phyloP scores from a whole-genome alignment of 2,113 vertebrate species.

The Albula goreensis region DNA sequence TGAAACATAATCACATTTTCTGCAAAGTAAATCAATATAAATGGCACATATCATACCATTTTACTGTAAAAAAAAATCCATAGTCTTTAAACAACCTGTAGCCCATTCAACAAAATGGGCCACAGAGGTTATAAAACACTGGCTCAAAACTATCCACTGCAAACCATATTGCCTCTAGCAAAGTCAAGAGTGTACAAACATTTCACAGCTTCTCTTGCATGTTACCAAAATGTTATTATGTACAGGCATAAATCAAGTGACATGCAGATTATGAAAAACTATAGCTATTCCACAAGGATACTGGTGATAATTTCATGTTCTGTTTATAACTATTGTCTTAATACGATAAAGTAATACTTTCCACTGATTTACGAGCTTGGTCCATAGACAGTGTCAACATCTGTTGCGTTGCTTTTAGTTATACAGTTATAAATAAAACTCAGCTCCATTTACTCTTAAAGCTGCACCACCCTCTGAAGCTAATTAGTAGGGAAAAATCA shows the following conservation, averaged over 20 bases:
- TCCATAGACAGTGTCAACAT: not conserved
- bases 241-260: not conserved
- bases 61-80: not conserved
- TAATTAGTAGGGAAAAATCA: slow-evolving; percentile 7
- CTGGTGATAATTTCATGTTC: not conserved
- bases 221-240: not conserved
- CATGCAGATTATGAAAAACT: not conserved
- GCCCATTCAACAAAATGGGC: not conserved
- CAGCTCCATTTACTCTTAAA: not conserved
- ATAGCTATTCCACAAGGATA: not conserved
- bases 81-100: not conserved
- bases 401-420: not conserved
- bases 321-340: not conserved
- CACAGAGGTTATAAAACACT: not conserved
- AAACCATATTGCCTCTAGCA: not conserved
- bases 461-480: slow-evolving; percentile 5
- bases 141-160: not conserved
- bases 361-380: not conserved
- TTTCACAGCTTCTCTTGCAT: not conserved
- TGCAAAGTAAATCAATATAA: not conserved
- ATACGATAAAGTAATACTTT: not conserved
- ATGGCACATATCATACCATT: not conserved
- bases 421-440: slow-evolving; percentile 15
- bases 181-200: not conserved
- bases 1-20: not conserved